Evolutionary conservation across 2,797 vertebrate genomes (phyloP).

Genomic region (Sebastes diploproa): DNA sequence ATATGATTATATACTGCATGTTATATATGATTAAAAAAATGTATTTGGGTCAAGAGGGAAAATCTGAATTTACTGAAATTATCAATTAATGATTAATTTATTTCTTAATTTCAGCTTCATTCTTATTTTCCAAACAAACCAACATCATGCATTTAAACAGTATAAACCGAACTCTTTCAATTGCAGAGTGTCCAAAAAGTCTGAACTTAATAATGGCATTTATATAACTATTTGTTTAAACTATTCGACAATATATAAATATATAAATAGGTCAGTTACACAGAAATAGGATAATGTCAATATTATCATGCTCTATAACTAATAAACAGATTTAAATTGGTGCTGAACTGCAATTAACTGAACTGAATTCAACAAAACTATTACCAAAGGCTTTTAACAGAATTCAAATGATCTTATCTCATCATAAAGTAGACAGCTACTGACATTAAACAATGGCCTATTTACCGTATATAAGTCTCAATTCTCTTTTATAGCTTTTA

Average conservation of each 20-base stretch:
- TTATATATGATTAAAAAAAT: too few relatives aligned
- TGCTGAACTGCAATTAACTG: neutral
- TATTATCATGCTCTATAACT: neutral
- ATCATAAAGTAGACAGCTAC: neutral
- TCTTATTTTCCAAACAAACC: neutral
- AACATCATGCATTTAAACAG: neutral
- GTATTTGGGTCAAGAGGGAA: neutral
- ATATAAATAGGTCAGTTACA: neutral
- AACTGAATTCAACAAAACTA: neutral
- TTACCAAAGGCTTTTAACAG: neutral
- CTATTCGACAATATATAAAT: neutral
- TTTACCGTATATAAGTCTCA: neutral
- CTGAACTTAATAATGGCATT: neutral
- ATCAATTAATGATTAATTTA: neutral
- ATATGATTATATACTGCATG: neutral
- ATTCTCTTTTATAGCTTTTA: slow-evolving; percentile 2
- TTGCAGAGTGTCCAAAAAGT: neutral
- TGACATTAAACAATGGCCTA: neutral
- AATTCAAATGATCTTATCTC: neutral
- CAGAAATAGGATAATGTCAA: neutral
- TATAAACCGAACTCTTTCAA: neutral
- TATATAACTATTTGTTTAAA: neutral
- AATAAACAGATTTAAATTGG: neutral
- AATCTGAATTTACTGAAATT: neutral
- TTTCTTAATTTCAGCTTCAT: neutral